phyloP scores from a whole-genome alignment of 2,797 vertebrate genomes.

The Thunnus albacares region DNA sequence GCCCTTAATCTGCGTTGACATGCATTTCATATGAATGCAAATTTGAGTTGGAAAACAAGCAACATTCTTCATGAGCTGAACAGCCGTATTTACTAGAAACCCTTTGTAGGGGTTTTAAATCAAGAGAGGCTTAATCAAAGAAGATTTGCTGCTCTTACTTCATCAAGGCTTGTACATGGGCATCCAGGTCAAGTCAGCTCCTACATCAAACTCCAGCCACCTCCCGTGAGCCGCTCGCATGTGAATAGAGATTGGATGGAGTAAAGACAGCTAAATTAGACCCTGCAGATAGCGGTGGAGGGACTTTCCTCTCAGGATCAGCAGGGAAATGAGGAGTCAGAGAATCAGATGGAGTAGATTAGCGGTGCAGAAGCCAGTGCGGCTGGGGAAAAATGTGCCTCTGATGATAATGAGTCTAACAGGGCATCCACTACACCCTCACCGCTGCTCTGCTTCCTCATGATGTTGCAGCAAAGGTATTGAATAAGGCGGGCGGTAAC shows the following conservation, averaged over 20 bases:
- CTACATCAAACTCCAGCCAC: conserved; percentile 53
- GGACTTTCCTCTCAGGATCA: conserved; percentile 79
- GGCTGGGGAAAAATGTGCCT: conserved; percentile 77
- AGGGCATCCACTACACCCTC: conserved; percentile 76
- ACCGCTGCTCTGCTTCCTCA: conserved; percentile 54
- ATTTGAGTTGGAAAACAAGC: conserved; percentile 63
- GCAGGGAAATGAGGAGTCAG: conserved; percentile 80
- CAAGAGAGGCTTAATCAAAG: conserved; percentile 80
- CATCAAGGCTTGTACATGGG: conserved; percentile 51
- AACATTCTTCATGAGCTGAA: conserved; percentile 72
- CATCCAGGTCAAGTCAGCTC: conserved; percentile 70
- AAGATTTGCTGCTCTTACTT: conserved; percentile 77
- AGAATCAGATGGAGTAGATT: conserved; percentile 82
- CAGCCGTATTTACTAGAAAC: conserved; percentile 57
- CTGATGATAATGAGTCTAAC: conserved; percentile 86
- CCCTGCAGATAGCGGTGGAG: conserved; percentile 75
- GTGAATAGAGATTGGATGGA: conserved; percentile 62
- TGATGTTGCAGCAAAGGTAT: conserved; percentile 77
- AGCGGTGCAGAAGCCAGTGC: conserved; percentile 77
- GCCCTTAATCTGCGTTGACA: conserved; percentile 42
- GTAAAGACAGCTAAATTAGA: conserved; percentile 85
- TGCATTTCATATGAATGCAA: conserved; percentile 52
- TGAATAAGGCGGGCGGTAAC: conserved; percentile 59
- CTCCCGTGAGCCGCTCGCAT: conserved; percentile 66
- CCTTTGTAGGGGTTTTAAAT: conserved; percentile 75